These are phyloP conservation scores for Caenorhabditis latens DNA, from an alignment of 1,140 invertebrate species.

Conservation along the genomic window DNA sequence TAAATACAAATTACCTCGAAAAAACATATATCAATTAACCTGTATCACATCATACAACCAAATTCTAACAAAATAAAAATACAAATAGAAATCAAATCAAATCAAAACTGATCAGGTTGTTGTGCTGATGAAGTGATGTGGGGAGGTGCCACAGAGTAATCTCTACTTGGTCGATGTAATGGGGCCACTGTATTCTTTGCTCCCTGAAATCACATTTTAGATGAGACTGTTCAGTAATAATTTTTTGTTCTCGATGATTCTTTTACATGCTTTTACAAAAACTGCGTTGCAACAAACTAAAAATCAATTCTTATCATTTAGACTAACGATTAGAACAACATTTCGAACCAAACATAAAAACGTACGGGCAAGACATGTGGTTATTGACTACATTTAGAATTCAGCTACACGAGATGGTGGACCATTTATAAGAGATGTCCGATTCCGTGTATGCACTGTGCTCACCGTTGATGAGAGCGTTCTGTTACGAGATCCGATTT, in stretches of 20 bases:
- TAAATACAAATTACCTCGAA: too few species aligned
- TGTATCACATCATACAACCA: too few species aligned
- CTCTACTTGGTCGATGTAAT: not conserved
- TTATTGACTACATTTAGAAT: not conserved
- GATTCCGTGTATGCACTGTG: slow-evolving; percentile 1
- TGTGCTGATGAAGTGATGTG: not conserved
- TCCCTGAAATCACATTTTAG: not conserved
- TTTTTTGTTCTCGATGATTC: too few species aligned
- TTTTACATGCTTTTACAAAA: too few species aligned
- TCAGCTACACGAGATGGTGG: not conserved
- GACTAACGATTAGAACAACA: not conserved
- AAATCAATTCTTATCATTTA: too few species aligned
- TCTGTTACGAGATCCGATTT: not conserved
- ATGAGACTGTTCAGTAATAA: too few species aligned
- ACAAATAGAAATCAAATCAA: not conserved
- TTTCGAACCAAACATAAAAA: not conserved
- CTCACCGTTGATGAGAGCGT: slow-evolving; percentile 48
- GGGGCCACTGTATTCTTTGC: slow-evolving; percentile 5
- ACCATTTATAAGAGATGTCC: slow-evolving; percentile 18
- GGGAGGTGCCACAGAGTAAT: not conserved
- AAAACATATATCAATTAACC: too few species aligned
- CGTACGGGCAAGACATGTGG: not conserved
- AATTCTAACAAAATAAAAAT: too few species aligned
- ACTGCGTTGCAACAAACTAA: too few species aligned
- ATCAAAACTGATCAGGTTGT: not conserved